Percentiles rank a stretch among this genome's conserved stretches.
phyloP scores from a whole-genome alignment of 2,888 invertebrate genomes.

The Oscheius sp. region DNA sequence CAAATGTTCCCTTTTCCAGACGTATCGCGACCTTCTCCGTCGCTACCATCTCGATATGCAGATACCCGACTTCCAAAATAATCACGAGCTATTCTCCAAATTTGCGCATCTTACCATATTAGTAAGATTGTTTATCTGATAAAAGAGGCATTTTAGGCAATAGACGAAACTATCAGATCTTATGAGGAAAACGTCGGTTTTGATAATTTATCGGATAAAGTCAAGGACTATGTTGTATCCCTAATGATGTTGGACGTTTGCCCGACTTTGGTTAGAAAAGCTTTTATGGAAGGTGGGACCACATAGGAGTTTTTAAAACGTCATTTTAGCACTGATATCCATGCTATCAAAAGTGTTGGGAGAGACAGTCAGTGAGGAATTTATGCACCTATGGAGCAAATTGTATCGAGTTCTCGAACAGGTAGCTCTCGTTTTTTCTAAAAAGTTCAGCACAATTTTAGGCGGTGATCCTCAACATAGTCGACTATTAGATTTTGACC shows the following conservation, averaged over 20 bases:
- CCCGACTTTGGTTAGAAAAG: constrained; percentile 67
- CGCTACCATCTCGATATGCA: constrained; percentile 53
- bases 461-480: constrained; percentile 51
- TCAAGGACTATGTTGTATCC: constrained; percentile 59
- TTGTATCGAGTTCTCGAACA: constrained; percentile 71
- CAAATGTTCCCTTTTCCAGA: constrained; percentile 32
- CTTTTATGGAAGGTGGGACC: constrained; percentile 57
- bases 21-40: constrained; percentile 54
- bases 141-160: constrained; percentile 49
- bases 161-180: constrained; percentile 61
- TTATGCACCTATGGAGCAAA: constrained; percentile 67
- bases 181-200: constrained; percentile 62
- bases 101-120: constrained; percentile 59
- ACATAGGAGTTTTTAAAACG: neutral
- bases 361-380: constrained; percentile 48
- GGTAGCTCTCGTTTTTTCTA: constrained; percentile 36
- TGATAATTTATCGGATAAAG: constrained; percentile 50
- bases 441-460: constrained; percentile 5
- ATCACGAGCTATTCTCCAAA: constrained; percentile 48
- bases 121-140: constrained; percentile 39
- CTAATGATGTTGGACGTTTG: constrained; percentile 68
- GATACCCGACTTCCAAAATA: constrained; percentile 46
- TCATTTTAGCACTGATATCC: constrained; percentile 52
- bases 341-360: constrained; percentile 59
- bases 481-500: constrained; percentile 44